Percentiles rank a stretch among this genome's conserved stretches.
phyloP scores from a whole-genome alignment of 2,888 invertebrate species.

The Andrena praecox region DNA sequence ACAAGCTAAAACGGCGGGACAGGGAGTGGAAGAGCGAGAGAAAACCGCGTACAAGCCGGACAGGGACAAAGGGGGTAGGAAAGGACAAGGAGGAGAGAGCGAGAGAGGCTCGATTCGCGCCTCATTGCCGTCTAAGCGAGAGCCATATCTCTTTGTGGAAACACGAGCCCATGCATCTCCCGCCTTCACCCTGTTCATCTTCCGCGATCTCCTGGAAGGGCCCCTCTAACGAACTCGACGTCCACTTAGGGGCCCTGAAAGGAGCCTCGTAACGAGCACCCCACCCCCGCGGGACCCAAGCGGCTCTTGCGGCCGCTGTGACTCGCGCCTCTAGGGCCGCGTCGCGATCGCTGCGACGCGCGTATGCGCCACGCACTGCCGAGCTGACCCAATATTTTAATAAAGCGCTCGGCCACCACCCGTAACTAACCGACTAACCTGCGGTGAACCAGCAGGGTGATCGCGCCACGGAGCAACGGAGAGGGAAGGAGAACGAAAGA shows the following conservation, averaged over 20 bases:
- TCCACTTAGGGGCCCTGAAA: conserved; percentile 80
- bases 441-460: conserved; percentile 53
- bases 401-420: conserved; percentile 78
- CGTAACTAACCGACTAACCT: conserved; percentile 80
- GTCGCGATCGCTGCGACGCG: conserved; percentile 23
- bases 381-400: conserved; percentile 83
- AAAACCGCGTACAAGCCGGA: neutral
- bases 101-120: conserved; percentile 72
- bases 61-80: conserved; percentile 28
- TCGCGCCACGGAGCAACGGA: conserved; percentile 36
- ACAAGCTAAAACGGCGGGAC: conserved; percentile 25
- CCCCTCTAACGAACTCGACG: conserved; percentile 82
- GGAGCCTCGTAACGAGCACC: conserved; percentile 80
- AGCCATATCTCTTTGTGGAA: conserved; percentile 80
- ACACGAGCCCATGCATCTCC: conserved; percentile 78
- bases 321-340: conserved; percentile 59
- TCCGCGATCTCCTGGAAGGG: conserved; percentile 77
- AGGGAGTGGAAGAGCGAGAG: conserved; percentile 17
- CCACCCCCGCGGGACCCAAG: conserved; percentile 70
- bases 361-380: conserved; percentile 68
- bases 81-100: conserved; percentile 23
- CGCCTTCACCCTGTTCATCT: conserved; percentile 79
- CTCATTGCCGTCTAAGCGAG: conserved; percentile 77
- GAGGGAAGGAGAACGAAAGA: conserved; percentile 52
- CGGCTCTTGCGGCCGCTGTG: conserved; percentile 44